Evolutionary conservation across 1,140 invertebrate genomes (phyloP).

Genomic region (Danaus melanippus): DNA sequence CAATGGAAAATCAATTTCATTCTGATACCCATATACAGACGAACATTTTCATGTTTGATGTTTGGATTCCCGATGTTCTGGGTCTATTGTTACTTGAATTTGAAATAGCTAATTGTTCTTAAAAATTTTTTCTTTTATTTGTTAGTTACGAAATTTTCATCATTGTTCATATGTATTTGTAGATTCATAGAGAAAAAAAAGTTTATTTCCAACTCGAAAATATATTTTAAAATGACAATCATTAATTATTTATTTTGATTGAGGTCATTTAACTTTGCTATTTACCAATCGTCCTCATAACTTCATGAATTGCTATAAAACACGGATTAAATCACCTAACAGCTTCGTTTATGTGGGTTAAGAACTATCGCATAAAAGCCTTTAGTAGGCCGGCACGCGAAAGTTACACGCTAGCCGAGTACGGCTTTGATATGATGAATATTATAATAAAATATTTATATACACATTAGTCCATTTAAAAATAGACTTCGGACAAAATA

Average conservation of each 20-base stretch:
- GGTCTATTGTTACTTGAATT: conserved; percentile 16
- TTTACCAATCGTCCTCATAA: conserved; percentile 2
- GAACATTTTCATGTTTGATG: conserved; percentile 23
- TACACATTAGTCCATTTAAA: too few relatives aligned
- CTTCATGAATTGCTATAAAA: conserved; percentile 8
- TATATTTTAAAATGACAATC: too few relatives aligned
- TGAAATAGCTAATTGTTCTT: conserved; percentile 5
- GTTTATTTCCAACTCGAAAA: too few relatives aligned
- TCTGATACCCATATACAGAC: conserved; percentile 29
- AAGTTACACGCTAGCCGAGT: conserved; percentile 33
- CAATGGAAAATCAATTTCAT: conserved; percentile 44
- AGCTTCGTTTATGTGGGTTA: conserved; percentile 36
- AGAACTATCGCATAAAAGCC: conserved; percentile 38
- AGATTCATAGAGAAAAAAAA: too few relatives aligned
- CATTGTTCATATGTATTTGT: too few relatives aligned
- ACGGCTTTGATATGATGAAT: conserved; percentile 31
- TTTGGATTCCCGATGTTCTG: conserved; percentile 38
- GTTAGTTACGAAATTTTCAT: too few relatives aligned
- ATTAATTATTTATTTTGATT: too few relatives aligned
- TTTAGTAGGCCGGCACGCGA: conserved; percentile 39
- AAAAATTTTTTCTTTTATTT: too few relatives aligned
- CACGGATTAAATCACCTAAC: conserved; percentile 23
- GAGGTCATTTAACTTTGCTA: background rate
- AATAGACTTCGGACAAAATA: too few relatives aligned
- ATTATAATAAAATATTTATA: background rate